Percentiles rank a stretch among this genome's conserved stretches.
phyloP scores from a whole-genome alignment of 1,140 invertebrate species.

The Contarinia nasturtii region DNA sequence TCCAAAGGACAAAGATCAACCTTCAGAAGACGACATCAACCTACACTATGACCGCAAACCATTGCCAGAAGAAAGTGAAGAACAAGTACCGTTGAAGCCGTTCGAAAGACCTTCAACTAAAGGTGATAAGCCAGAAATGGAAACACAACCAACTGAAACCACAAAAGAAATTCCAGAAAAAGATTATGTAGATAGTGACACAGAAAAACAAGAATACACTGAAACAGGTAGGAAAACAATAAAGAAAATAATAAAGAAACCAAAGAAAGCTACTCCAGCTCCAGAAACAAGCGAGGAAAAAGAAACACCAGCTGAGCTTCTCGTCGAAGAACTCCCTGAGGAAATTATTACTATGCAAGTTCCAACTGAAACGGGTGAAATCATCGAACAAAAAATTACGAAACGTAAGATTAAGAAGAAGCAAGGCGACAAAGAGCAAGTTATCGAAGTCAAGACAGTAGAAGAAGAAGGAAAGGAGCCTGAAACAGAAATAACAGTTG shows the following conservation, averaged over 20 bases:
- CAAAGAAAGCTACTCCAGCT: no score
- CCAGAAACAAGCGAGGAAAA: no score
- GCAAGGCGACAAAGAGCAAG: slow-evolving; percentile 8
- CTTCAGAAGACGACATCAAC: slow-evolving; percentile 10
- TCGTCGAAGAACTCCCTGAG: slow-evolving; percentile 11
- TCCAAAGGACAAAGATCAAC: neutral
- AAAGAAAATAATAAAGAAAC: no score
- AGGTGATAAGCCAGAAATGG: slow-evolving; percentile 9
- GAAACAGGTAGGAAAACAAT: no score
- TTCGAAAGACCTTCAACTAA: slow-evolving; percentile 21
- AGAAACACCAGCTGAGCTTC: slow-evolving; percentile 4
- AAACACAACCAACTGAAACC: slow-evolving; percentile 14
- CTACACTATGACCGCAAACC: slow-evolving; percentile 26
- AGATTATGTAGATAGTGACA: no score
- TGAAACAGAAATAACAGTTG: slow-evolving; percentile 7
- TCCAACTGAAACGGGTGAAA: slow-evolving; percentile 10
- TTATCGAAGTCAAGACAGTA: slow-evolving; percentile 10
- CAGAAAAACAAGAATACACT: no score
- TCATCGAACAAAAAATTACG: slow-evolving; percentile 7
- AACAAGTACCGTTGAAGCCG: slow-evolving; percentile 31
- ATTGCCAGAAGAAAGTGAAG: slow-evolving; percentile 31
- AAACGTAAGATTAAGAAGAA: slow-evolving; percentile 15
- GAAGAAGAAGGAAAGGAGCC: no score
- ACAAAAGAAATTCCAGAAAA: slow-evolving; percentile 6
- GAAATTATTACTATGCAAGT: slow-evolving; percentile 19